Evolutionary conservation across 2,113 vertebrate genomes (phyloP).

Genomic region (Indicator maculatus): DNA sequence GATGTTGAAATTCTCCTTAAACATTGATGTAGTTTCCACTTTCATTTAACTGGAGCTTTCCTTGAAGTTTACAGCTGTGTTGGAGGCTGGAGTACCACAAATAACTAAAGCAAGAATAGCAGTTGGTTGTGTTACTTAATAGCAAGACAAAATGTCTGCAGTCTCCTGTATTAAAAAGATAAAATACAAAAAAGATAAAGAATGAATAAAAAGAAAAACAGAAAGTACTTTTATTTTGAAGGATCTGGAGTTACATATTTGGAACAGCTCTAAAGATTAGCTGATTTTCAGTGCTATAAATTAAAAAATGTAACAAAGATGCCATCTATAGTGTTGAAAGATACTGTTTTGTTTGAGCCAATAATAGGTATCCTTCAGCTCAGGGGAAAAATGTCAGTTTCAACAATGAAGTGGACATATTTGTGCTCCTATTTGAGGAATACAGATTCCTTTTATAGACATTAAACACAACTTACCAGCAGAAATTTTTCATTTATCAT

Average conservation of each 20-base stretch:
- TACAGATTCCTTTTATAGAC: background rate
- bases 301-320: background rate
- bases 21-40: background rate
- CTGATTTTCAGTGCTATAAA: background rate
- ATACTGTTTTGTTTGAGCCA: background rate
- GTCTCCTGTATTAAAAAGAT: background rate
- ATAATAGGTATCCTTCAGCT: background rate
- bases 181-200: background rate
- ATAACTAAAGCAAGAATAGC: background rate
- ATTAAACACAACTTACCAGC: background rate
- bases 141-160: background rate
- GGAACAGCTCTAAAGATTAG: background rate
- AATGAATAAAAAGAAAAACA: background rate
- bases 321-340: background rate
- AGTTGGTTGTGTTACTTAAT: background rate
- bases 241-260: background rate
- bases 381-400: background rate
- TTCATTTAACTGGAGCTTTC: background rate
- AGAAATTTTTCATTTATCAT: constrained; percentile 21
- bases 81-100: background rate
- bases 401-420: constrained; percentile 20
- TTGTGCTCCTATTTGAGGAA: constrained; percentile 29
- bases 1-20: background rate
- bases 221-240: background rate
- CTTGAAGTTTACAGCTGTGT: background rate